Evolutionary conservation across 1,140 invertebrate genomes (phyloP).

Genomic region (Drosophila lacteicornis): DNA sequence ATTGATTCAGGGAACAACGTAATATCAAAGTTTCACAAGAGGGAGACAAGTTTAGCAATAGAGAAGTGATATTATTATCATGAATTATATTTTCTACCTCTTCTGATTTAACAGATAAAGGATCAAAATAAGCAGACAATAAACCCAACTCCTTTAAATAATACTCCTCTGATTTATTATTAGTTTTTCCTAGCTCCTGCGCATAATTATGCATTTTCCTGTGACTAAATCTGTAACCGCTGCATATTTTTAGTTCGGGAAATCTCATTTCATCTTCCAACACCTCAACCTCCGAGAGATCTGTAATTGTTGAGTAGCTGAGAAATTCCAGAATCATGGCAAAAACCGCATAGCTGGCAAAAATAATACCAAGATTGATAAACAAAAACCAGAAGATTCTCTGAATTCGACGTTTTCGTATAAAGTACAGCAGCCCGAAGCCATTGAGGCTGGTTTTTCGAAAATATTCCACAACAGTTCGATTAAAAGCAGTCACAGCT

Average conservation of each 20-base stretch:
- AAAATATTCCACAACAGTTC: constrained; percentile 68
- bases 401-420: constrained; percentile 57
- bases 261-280: constrained; percentile 1
- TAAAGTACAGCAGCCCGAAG: constrained; percentile 63
- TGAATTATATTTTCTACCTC: background rate
- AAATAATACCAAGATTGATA: constrained; percentile 46
- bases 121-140: constrained; percentile 34
- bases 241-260: constrained; percentile 48
- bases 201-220: constrained; percentile 18
- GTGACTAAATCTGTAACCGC: constrained; percentile 55
- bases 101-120: constrained; percentile 14
- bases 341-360: constrained; percentile 49
- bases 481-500: constrained; percentile 23
- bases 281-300: constrained; percentile 20
- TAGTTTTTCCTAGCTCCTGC: background rate
- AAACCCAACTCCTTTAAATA: constrained; percentile 32
- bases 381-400: constrained; percentile 66
- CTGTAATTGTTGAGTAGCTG: constrained; percentile 45
- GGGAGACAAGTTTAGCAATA: constrained; percentile 44
- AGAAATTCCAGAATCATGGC: constrained; percentile 49
- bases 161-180: constrained; percentile 8
- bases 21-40: constrained; percentile 46
- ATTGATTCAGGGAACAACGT: constrained; percentile 28
- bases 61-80: constrained; percentile 10
- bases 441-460: constrained; percentile 70